phyloP scores from a whole-genome alignment of 2,797 vertebrate genomes.

The Falco peregrinus region DNA sequence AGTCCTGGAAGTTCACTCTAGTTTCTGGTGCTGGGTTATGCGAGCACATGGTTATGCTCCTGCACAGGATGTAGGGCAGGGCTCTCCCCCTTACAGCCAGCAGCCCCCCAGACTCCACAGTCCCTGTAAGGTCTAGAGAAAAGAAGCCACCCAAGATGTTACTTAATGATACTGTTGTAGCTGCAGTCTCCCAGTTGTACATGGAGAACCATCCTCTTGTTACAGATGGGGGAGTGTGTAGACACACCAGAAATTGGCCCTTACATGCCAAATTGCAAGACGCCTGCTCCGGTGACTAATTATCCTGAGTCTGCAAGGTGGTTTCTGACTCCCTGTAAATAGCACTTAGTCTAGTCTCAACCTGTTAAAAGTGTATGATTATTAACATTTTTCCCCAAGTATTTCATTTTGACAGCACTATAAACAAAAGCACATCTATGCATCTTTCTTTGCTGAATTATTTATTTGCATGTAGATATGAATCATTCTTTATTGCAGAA shows the following conservation, averaged over 20 bases:
- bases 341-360: background rate
- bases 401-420: slow-evolving; percentile 16
- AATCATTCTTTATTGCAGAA: slow-evolving; percentile 14
- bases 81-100: background rate
- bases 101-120: background rate
- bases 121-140: background rate
- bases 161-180: background rate
- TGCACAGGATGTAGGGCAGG: background rate
- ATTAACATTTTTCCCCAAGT: background rate
- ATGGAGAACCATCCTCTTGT: fast-evolving
- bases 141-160: background rate
- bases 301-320: background rate
- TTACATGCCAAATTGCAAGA: background rate
- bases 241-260: background rate
- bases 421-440: slow-evolving; percentile 44
- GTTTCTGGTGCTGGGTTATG: background rate
- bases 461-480: slow-evolving; percentile 58
- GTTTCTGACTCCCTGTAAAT: background rate
- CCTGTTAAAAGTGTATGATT: background rate
- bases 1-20: background rate
- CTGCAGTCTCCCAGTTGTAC: background rate
- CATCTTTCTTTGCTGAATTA: slow-evolving; percentile 48
- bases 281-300: background rate
- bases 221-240: background rate
- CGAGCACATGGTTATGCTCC: background rate